Base-by-base conservation (phyloP, 2,888 invertebrate genomes). In the Exephanes ischioxanthus region DNA sequence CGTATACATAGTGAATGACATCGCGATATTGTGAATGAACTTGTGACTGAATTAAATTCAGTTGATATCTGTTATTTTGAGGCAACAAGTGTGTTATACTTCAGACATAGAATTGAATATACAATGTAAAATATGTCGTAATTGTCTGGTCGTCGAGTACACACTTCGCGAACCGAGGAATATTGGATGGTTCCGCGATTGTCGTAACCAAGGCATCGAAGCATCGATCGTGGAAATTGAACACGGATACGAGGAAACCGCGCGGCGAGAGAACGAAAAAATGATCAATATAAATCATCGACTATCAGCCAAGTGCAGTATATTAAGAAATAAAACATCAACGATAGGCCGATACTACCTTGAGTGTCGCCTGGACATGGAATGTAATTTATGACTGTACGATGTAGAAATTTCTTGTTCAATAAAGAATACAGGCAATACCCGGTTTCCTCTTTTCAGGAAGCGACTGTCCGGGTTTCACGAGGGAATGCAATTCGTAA, bases 111-210 rank as follows among this genome's bases (percentile, higher is more conserved):
- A 78, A 84, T 72, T 26, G 19, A 66, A 37, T 48, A 63, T 63
- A 33, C 26, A 77, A 76, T 84, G 86, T 82, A 84, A 71, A 80
- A 84, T 84, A 82, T 86, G 79, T 84, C 84, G 84, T 79, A 80
- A 82, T 86, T 86, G 84, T 84, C 86, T 84, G 86, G 75, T 86
- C 71, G 86, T 86, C 84, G 84, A 85, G 75, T 55, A 14, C 67
- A 11, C 14, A n/a, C 66, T 66, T 70, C 51, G 45, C 70, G 51
- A 70, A 63, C 30, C 76, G 81, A 63, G 41, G 11, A 81, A 58
- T 26, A 67, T 58, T 37, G 51, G 80, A 72, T 1, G 61, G 26
- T 22, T 22, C 14, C 61, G 30, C 26, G 30, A 61, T 58, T 58
- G 58, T 26, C 58, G 58, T 53, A 53, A 22, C 4, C 19, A 26